Conservation (phyloP, 2,113 vertebrate species). For the cat (Felis catus) region F.catus_Fca126_mat1.0 CM031412.1:218717501-218718000, state of each 20-base stretch:
- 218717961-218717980: not conserved
- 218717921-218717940: not conserved
- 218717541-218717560: no score
- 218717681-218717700: not conserved
- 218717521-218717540: no score
- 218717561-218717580: no score
- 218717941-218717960: not conserved
- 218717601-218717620: no score
- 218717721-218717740: not conserved
- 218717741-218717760: not conserved
- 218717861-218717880: not conserved
- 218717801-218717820: not conserved
- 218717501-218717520: no score
- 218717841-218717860: not conserved
- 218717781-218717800: not conserved
- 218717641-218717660: not conserved
- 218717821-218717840: not conserved
- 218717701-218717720: not conserved
- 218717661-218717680: not conserved
- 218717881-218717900: not conserved
- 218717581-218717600: no score
- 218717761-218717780: slow-evolving; percentile 2
- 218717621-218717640: no score
- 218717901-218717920: not conserved
- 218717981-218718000: not conserved